Base-by-base conservation (phyloP, 2,797 vertebrate species). In the Myotis myotis region DNA sequence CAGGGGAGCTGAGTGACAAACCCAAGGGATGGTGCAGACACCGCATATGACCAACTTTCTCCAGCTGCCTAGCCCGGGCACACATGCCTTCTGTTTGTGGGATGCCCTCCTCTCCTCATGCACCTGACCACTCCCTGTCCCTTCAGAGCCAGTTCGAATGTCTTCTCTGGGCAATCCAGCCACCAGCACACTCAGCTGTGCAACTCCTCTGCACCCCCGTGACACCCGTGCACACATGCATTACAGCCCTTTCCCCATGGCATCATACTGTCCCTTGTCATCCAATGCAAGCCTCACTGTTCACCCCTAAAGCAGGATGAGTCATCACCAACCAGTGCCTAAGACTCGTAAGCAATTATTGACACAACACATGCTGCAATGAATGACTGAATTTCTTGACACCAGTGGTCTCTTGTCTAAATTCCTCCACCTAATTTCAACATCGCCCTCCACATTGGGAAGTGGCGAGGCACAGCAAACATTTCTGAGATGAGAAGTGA, bases 81-180 rank as follows among this genome's bases (percentile, higher is more conserved):
- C 19, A 47, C 0, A 0, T 8, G 17, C 3, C 6, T 36, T 25
- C 30, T 41, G 0, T 51, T 20, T 2, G 0, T 5, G 6, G 23
- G 23, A 41, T 16, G 9, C 38, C 28, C 60, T 22, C 44, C 12
- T 89, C 38, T 88, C 25, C 28, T 38, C 20, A 9, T 12, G 22
- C 6, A 15, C 20, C 53, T 38, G 28, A 36, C 38, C 49, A 23
- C 1, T 16, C 0, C 20, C 25, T 15, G 8, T 28, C 47, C 70
- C 71, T 76, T 25, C 33, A 70, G 47, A 82, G 36, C 71, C 41
- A 25, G 49, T 28, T 76, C 47, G 17, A 38, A 17, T 78, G 25
- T 55, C 38, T 6, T 64, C 41, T 60, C 44, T 25, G 49, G 13
- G 9, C 41, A n/a, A 49, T 16, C 51, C 1, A 20, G 57, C 36